Percentiles rank a stretch among this genome's conserved stretches.
These are phyloP conservation scores for Cephus rjabovi DNA, from an alignment of 2,888 invertebrate species.

Conservation along the genomic window DNA sequence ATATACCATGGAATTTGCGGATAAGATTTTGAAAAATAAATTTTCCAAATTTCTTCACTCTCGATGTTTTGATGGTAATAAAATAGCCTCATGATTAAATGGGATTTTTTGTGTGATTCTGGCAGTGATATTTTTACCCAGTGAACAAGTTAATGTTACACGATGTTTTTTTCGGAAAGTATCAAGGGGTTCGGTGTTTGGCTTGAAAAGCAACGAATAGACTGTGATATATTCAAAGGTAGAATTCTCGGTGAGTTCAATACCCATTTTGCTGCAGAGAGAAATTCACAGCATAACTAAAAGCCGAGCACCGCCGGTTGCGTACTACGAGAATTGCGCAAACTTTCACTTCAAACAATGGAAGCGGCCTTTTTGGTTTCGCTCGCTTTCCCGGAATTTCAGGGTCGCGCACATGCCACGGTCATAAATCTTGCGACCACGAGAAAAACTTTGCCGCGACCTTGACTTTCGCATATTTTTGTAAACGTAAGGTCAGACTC, in stretches of 20 bases:
- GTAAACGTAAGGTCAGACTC: slow-evolving; percentile 10
- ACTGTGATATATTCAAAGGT: background rate
- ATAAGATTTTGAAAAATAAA: background rate
- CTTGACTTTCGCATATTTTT: background rate
- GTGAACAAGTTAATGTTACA: background rate
- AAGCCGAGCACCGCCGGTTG: background rate
- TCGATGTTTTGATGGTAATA: background rate
- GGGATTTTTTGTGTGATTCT: background rate
- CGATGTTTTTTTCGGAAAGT: background rate
- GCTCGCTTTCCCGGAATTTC: slow-evolving; percentile 1
- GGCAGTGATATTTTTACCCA: background rate
- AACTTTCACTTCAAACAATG: slow-evolving; percentile 17
- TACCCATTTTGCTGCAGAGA: background rate
- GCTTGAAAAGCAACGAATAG: background rate
- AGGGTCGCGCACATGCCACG: background rate
- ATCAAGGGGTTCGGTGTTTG: background rate
- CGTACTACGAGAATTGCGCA: slow-evolving; percentile 14
- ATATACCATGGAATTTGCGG: too few relatives aligned
- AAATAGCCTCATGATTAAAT: background rate
- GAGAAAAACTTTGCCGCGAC: background rate
- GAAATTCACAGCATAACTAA: slow-evolving; percentile 11
- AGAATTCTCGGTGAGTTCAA: background rate
- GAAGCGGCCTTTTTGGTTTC: slow-evolving; percentile 1
- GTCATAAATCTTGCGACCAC: background rate
- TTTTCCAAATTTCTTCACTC: background rate